A percentile compares a stretch with the other conserved stretches of the same genome.
phyloP scores from a whole-genome alignment of 2,888 invertebrate species.

The Apodemia hepburni region DNA sequence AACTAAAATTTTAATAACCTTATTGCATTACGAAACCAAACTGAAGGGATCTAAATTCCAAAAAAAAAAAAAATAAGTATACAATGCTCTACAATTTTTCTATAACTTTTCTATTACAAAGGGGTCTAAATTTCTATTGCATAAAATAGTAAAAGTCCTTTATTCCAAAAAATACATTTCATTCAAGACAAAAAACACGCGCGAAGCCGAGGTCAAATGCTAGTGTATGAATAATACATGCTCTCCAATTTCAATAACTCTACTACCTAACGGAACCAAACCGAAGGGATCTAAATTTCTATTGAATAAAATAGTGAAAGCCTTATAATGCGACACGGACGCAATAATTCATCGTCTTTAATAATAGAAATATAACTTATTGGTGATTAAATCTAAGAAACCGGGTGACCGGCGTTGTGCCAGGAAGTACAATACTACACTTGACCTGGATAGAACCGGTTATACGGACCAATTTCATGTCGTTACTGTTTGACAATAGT shows the following conservation, averaged over 20 bases:
- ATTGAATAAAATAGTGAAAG: constrained; percentile 1
- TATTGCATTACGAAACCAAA: too few species aligned
- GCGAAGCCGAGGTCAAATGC: neutral
- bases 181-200: too few species aligned
- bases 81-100: too few species aligned
- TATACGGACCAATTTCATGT: constrained; percentile 8
- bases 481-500: constrained; percentile 21
- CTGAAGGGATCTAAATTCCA: too few species aligned
- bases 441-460: constrained; percentile 27
- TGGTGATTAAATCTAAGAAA: constrained; percentile 16
- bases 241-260: neutral
- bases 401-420: constrained; percentile 8
- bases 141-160: too few species aligned
- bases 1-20: too few species aligned
- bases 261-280: neutral
- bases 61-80: too few species aligned
- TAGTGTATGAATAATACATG: neutral
- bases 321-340: neutral
- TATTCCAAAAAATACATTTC: too few species aligned
- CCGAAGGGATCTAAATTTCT: constrained; percentile 10
- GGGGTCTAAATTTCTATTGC: neutral
- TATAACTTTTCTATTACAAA: neutral
- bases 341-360: constrained; percentile 5
- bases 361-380: constrained; percentile 10
- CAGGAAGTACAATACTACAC: constrained; percentile 27